Evolutionary conservation across 2,888 invertebrate species (phyloP), one percentile per base, ranked within the genome.

Genomic region (Standfussiana lucernea): DNA sequence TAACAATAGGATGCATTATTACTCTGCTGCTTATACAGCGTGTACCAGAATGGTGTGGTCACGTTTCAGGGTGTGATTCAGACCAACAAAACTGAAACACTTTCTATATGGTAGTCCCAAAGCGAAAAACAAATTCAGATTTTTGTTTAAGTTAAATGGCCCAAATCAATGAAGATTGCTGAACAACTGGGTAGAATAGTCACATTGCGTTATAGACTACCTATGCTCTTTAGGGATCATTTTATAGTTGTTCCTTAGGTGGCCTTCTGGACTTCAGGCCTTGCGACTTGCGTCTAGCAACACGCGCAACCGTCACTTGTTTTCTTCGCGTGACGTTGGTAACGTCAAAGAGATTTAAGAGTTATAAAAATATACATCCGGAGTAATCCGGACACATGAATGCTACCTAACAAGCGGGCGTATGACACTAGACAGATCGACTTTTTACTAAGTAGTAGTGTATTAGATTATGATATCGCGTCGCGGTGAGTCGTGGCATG

Each of bases 61-160:
- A 59, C 32, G 8, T 8, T 28, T 18, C 28, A 18, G 2, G 2
- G 28, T 59, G 59, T 32, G 8, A 59, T 28, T 32, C 8, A 18
- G 8, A 28, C 0, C 7, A 28, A 28, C 15, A 28, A 28, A 56
- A 56, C 28, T 18, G 15, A 7, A 18, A 0, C 15, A 15, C 2
- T 7, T 28, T 28, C 1, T 28, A 0, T 1, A 18, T 15, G 2
- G n/a, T n/a, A n/a, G n/a, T n/a, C n/a, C n/a, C n/a, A n/a, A n/a
- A n/a, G n/a, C n/a, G n/a, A n/a, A n/a, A n/a, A n/a, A n/a, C n/a
- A n/a, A n/a, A n/a, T n/a, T n/a, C 45, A 15, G 15, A 45, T 45
- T 15, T 45, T 45, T 45, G 4, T 4, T 1, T 0, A 45, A 45
- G 45, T 45, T 45, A 18, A 45, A 15, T 4, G 21, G 21, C 8